Base-by-base conservation (phyloP, 2,113 vertebrate genomes). In the Petrocephalus microphthalmus region DNA sequence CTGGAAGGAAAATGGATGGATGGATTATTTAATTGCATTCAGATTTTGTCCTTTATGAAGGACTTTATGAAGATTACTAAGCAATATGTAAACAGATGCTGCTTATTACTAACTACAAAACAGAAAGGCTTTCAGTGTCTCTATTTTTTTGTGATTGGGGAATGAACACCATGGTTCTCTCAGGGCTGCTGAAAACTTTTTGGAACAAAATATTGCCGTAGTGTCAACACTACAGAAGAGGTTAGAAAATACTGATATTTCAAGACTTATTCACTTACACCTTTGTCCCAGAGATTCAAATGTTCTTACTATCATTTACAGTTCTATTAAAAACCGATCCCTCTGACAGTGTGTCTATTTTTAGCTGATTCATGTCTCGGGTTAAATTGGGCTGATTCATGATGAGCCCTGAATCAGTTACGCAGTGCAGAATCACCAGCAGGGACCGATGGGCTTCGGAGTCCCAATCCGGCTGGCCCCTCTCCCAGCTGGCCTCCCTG, bases 371-470 rank as follows among this genome's bases (percentile, higher is more conserved):
- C 85, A 91, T 47, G 67, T 57, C 92, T 91, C 85, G 56, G 56
- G 89, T 29, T 87, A 92, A 89, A 42, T 87, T 42, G 0, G 90
- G 88, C 67, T 37, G 57, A 90, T 95, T 92, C 94, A 94, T 92
- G 92, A 15, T 52, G 84, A 91, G 89, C 86, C 87, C 84, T 92
- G 90, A 81, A 90, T 60, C 89, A 85, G 88, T 45, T 64, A 89
- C 91, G 91, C 53, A 5, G 84, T 90, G 19, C 85, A 93, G 92
- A 94, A 94, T 94, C 93, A 95, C 92, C 94, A 94, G 94, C 93
- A 94, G 93, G 90, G 91, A 88, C 29, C 20, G 37, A 87, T 88
- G 90, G 25, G 7, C 15, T 56, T 83, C 67, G 91, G 71, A 29
- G 78, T 89, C 90, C 60, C 89, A 88, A 90, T 89, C 85, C 88